Evolutionary conservation across 1,140 invertebrate genomes (phyloP), one percentile per base, ranked within the genome.

Genomic region (Lucilia sericata): DNA sequence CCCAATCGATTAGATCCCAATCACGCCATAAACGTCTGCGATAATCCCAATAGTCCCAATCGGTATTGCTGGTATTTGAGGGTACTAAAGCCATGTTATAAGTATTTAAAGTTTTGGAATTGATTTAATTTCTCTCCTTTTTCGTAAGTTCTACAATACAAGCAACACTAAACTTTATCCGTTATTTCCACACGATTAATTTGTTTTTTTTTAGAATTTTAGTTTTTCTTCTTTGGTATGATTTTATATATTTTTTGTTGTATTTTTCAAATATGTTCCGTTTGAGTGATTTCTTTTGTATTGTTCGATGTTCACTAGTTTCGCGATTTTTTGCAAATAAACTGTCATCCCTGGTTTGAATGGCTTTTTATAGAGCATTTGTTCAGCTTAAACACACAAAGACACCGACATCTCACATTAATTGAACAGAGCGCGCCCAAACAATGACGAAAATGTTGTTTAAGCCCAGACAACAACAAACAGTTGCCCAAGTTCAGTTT

Each of bases 11-110:
- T 30, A 90, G 34, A 70, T 90, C 89, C 89, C 88, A 90, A 42
- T 90, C 89, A 83, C 89, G 88, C 89, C 89, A 90, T 78, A 90
- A 78, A 19, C 89, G 88, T 81, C 89, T 87, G 13, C 89, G 88
- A 84, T 90, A 90, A 85, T 90, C 89, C 89, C 89, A 90, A 81
- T 88, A 89, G 88, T 90, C 89, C 89, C 88, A 90, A 85, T 90
- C 89, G 17, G 86, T 90, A 0, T 51, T 19, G 13, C 85, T 85
- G 84, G 82, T 88, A 51, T 55, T 87, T 51, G 88, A 87, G n/a
- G 89, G 89, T 19, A 90, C 89, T 21, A 90, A 82, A 51, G 89
- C 88, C 89, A 90, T 76, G 75, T 83, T n/a, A n/a, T n/a, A n/a
- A n/a, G n/a, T n/a, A n/a, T n/a, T n/a, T n/a, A n/a, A n/a, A n/a